Evolutionary conservation across 2,888 invertebrate species (phyloP), one percentile per base, ranked within the genome.

Genomic region (Lasioglossum villosulum): DNA sequence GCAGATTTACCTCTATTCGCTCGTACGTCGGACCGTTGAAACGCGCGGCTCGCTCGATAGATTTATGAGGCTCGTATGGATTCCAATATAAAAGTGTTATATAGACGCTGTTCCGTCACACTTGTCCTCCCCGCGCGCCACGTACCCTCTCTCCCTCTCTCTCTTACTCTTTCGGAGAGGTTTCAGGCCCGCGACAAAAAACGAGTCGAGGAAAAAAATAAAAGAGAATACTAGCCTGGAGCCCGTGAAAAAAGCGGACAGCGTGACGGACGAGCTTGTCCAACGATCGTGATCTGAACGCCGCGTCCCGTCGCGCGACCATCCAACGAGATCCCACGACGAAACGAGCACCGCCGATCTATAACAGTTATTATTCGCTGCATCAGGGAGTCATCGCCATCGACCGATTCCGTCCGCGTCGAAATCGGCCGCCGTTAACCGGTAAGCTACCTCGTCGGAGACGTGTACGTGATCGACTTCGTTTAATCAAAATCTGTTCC

Each of bases 21-120:
- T 78, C 73, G 82, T 78, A 80, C 75, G 80, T 78, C 39, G 78
- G 71, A 75, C 77, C 82, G 87, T 68, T 75, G 83, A 82, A 81
- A 81, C 77, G 80, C 63, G 63, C 74, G 66, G 73, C 76, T 72
- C 68, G 80, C 66, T 74, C 92, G 94, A 94, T 92, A 92, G 93
- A 93, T 94, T 93, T 94, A 93, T 92, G 88, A 88, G 91, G 80
- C 89, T 77, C 88, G 89, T 91, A 88, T 88, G 87, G 90, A 92
- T 91, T 92, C 88, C 92, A 88, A 93, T 93, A 92, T 92, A 92
- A 93, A 93, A 92, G 90, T 90, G 92, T 92, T 89, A 90, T 89
- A 91, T 88, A 87, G 87, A 86, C 84, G 80, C 78, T 68, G 84
- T 84, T 78, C 75, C 82, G 81, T 80, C 80, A 80, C 74, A 78